Percentiles rank a stretch among this genome's conserved stretches.
Evolutionary conservation across 2,888 invertebrate genomes (phyloP).

Genomic region (Meghimatium bilineatum): DNA sequence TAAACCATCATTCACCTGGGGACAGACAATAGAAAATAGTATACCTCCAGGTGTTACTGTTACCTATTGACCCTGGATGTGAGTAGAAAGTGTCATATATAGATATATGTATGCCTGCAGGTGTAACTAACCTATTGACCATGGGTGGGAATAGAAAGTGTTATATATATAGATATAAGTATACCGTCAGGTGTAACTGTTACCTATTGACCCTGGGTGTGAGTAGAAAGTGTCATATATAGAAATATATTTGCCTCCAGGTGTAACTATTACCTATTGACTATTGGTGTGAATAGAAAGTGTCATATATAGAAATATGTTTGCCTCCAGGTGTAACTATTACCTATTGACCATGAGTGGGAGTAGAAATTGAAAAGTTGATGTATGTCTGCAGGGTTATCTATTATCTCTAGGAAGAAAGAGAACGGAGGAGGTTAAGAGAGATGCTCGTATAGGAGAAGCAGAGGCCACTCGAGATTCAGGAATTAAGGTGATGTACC

Average conservation of each 20-base stretch:
- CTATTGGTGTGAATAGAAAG: neutral
- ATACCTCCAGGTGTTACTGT: neutral
- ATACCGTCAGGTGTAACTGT: too few species aligned
- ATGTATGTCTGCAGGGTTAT: slow-evolving; percentile 83
- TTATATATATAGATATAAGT: too few species aligned
- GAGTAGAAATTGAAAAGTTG: neutral
- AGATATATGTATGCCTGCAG: neutral
- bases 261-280: too few species aligned
- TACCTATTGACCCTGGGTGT: too few species aligned
- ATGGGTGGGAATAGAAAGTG: neutral
- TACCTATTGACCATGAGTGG: neutral
- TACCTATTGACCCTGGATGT: neutral
- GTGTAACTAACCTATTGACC: neutral
- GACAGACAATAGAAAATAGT: too few species aligned
- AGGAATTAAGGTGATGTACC: slow-evolving; percentile 82
- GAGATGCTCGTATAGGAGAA: slow-evolving; percentile 96
- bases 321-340: neutral
- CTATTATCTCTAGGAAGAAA: slow-evolving; percentile 86
- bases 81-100: neutral
- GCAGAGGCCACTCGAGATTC: slow-evolving; percentile 93
- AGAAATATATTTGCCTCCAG: too few species aligned
- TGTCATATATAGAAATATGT: neutral
- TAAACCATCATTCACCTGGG: too few species aligned
- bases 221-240: neutral
- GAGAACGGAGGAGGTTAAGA: slow-evolving; percentile 72